Evolutionary conservation across 2,797 vertebrate genomes (phyloP).

Genomic region (Enteromius trimaculatus): DNA sequence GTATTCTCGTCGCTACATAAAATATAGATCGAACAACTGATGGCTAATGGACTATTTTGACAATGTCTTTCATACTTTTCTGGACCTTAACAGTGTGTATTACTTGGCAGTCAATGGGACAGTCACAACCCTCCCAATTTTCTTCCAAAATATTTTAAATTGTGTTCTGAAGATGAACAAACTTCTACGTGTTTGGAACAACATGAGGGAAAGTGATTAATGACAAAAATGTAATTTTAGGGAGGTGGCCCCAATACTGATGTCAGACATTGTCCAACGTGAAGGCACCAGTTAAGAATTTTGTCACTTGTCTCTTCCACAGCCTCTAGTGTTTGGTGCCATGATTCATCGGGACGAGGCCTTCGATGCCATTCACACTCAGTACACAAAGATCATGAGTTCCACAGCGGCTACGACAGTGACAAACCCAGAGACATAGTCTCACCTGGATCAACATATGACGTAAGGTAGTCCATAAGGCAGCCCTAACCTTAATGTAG

Average conservation of each 20-base stretch:
- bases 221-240: too few species aligned
- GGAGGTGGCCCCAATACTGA: neutral
- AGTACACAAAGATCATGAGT: constrained; percentile 82
- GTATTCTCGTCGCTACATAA: too few species aligned
- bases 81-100: too few species aligned
- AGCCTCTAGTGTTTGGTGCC: constrained; percentile 97
- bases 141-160: too few species aligned
- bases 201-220: too few species aligned
- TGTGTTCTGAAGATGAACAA: too few species aligned
- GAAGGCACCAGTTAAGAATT: neutral
- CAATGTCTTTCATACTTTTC: too few species aligned
- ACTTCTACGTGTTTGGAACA: too few species aligned
- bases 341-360: constrained; percentile 98
- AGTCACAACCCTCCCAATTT: too few species aligned
- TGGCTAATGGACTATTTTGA: too few species aligned
- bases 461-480: constrained; percentile 3
- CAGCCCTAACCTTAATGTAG: constrained; percentile 36
- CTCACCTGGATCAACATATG: constrained; percentile 16
- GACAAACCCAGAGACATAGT: constrained; percentile 79
- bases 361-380: constrained; percentile 90
- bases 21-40: too few species aligned
- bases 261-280: neutral
- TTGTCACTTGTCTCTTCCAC: constrained; percentile 22
- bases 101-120: too few species aligned
- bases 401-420: constrained; percentile 66